A percentile compares a stretch with the other conserved stretches of the same genome.
Evolutionary conservation across 2,797 vertebrate species (phyloP).

Genomic region (Tokudaia muenninki): DNA sequence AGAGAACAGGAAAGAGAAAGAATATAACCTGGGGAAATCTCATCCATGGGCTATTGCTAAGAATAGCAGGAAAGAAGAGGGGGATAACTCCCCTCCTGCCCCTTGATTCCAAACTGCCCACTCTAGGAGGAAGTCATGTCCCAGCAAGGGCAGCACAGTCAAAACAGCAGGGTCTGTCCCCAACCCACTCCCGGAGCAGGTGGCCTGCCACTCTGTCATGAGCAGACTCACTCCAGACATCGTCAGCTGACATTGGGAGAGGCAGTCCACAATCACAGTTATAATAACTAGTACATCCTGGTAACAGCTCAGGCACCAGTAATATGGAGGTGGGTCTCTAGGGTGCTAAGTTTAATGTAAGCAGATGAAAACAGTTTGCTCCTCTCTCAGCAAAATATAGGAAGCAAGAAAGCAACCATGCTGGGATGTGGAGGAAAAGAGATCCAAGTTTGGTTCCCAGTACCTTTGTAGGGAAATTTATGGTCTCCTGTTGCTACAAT

Average conservation of each 20-base stretch:
- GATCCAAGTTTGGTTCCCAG: background rate
- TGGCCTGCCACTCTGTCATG: background rate
- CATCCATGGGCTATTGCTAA: background rate
- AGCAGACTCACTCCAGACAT: background rate
- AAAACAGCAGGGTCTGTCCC: background rate
- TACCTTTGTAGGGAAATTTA: too few relatives aligned
- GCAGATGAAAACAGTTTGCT: background rate
- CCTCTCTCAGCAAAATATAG: background rate
- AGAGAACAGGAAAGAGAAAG: background rate
- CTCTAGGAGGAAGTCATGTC: background rate
- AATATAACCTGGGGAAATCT: background rate
- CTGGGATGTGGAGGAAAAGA: background rate
- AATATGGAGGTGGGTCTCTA: rapidly evolving
- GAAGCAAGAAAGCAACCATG: background rate
- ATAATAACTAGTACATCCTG: background rate
- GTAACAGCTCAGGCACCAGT: background rate
- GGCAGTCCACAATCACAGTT: background rate
- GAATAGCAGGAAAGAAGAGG: background rate
- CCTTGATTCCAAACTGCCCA: background rate
- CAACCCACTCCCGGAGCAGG: background rate
- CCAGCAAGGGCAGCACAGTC: background rate
- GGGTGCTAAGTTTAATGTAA: background rate
- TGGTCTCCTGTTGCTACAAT: too few relatives aligned
- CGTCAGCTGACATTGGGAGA: background rate
- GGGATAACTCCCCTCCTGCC: too few relatives aligned